Evolutionary conservation across 2,888 invertebrate genomes (phyloP), one percentile per base, ranked within the genome.

Genomic region (Cryptocephalus moraei): DNA sequence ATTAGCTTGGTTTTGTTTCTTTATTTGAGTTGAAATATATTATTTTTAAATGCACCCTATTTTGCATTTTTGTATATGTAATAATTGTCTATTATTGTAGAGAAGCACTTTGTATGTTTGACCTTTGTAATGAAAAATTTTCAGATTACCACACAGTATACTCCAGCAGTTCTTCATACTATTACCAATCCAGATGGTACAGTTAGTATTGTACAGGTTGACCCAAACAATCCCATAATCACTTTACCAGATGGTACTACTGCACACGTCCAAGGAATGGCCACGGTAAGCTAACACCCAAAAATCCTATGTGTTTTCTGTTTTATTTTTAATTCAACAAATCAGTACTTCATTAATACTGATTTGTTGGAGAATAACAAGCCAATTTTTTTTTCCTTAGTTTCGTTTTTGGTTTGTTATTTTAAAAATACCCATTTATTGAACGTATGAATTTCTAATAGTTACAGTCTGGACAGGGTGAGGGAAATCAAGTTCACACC

Each of bases 131-230:
- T 44, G 9, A 41, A 48, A 31, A 46, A 46, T 50, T 58, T 59
- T 9, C 64, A 76, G 76, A 75, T 76, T 65, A 68, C 73, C 66
- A 76, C 81, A 42, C 82, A 86, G 72, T 91, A 89, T 72, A 82
- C 88, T 48, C 90, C 93, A 52, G 86, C 93, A 8, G 89, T 95
- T 60, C 80, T 95, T 49, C 95, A 95, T 70, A 93, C 93, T 8
- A 93, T 95, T 71, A 92, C 90, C 61, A 95, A 95, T 75, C 90
- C 94, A 1, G 95, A 96, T 75, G 95, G 95, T 53, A 88, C 93
- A 9, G 90, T 96, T 53, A 94, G 94, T 51, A 86, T 96, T 54
- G 93, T 96, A 57, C 94, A 94, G 74, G 90, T 93, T 60, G 92
- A 93, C 75, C 91, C 92, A 46, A 88, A 84, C 69, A 91, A 89